Conservation (phyloP, 2,888 invertebrate species). For the Drosophila affinis region DNA sequence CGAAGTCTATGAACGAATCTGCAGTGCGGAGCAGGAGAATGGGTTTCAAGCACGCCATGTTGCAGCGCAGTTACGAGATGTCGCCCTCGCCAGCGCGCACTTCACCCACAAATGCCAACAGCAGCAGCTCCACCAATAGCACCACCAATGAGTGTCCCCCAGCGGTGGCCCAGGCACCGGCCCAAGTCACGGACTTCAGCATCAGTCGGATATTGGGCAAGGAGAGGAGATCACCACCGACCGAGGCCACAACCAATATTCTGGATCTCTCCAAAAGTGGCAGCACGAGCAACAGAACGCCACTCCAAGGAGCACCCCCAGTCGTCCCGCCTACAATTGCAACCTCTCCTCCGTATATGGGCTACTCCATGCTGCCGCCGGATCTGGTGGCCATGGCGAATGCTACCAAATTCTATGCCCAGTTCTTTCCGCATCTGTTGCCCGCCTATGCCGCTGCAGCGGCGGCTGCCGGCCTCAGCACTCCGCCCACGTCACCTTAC, state of each 20-base stretch:
- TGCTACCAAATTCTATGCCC: constrained; percentile 81
- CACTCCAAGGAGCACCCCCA: neutral
- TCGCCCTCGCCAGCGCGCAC: constrained; percentile 58
- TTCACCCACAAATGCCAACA: constrained; percentile 23
- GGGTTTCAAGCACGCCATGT: constrained; percentile 83
- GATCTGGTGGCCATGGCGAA: constrained; percentile 80
- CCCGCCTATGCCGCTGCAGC: constrained; percentile 75
- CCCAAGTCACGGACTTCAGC: constrained; percentile 82
- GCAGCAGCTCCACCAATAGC: constrained; percentile 25
- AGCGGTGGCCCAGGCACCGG: constrained; percentile 27
- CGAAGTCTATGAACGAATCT: constrained; percentile 75
- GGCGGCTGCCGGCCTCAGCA: constrained; percentile 67
- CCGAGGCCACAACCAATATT: constrained; percentile 54
- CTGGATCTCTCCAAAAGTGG: constrained; percentile 81
- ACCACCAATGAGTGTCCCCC: constrained; percentile 14
- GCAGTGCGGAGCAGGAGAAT: constrained; percentile 56
- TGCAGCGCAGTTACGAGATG: constrained; percentile 81
- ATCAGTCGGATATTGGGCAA: constrained; percentile 79
- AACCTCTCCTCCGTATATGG: constrained; percentile 1
- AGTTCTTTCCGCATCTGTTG: constrained; percentile 81
- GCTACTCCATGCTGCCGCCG: constrained; percentile 65
- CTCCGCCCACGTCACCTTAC: constrained; percentile 65
- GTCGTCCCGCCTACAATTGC: neutral
- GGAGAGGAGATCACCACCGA: constrained; percentile 30
- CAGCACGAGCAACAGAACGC: neutral